phyloP scores from a whole-genome alignment of 2,797 vertebrate genomes.

The Eupleurogrammus muticus region DNA sequence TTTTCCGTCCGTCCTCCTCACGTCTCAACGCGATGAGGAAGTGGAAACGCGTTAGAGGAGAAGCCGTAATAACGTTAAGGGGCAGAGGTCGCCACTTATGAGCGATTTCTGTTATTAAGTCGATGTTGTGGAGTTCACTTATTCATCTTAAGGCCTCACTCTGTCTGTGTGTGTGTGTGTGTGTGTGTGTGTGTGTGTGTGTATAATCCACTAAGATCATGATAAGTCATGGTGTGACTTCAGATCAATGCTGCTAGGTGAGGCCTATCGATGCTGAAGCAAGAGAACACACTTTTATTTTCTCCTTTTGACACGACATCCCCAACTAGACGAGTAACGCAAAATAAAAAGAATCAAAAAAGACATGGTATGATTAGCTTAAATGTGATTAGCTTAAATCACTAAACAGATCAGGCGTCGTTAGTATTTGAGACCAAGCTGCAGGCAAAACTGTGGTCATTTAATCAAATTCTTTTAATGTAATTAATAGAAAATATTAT shows the following conservation, averaged over 20 bases:
- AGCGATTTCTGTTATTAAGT: slow-evolving; percentile 31
- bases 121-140: slow-evolving; percentile 29
- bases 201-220: slow-evolving; percentile 24
- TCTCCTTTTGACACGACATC: not conserved
- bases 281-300: slow-evolving; percentile 6
- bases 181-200: slow-evolving; percentile 6
- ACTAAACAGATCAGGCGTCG: too few species aligned
- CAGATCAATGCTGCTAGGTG: slow-evolving; percentile 42
- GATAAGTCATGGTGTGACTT: slow-evolving; percentile 52
- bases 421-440: too few species aligned
- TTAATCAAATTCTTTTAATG: too few species aligned
- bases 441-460: too few species aligned
- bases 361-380: too few species aligned
- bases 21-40: slow-evolving; percentile 5
- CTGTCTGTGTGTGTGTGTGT: slow-evolving; percentile 3
- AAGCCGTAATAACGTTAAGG: not conserved
- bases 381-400: too few species aligned
- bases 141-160: slow-evolving; percentile 29
- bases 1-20: not conserved
- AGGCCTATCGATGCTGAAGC: slow-evolving; percentile 14
- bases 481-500: too few species aligned
- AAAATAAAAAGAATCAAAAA: too few species aligned
- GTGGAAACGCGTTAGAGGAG: slow-evolving; percentile 13
- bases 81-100: slow-evolving; percentile 15
- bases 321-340: too few species aligned